Base-by-base conservation (phyloP, 2,113 vertebrate genomes). In the Nanorana parkeri region DNA sequence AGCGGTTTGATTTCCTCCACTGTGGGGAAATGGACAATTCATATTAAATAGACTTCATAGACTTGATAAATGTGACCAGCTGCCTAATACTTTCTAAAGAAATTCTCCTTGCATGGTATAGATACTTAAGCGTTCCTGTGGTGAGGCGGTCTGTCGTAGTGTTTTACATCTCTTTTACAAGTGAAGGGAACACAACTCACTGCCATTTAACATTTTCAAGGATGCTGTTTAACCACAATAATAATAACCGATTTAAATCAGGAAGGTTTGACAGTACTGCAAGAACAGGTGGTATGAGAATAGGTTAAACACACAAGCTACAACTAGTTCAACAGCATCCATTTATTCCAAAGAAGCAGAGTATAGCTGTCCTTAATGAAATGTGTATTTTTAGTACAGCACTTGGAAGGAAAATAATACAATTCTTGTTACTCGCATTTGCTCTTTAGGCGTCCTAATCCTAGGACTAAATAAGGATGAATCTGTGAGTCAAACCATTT, bases 241-340 rank as follows among this genome's bases (percentile, higher is more conserved):
- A 68, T 11, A 47, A 47, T 47, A 47, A 15, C 41, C 13, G 11
- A 11, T 13, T 47, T 47, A 5, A n/a, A 60, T 21, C 58, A 60
- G 58, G 58, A 60, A 60, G 20, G 23, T 60, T 10, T 47, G 41
- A 47, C 41, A 47, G 41, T 15, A 11, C 13, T 47, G 3, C 13
- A 47, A 47, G 41, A 47, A 47, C 41, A 47, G 3, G 3, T 47
- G 41, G 5, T 8, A 13, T 47, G 10, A 10, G 58, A 60, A 16
- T 4, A 71, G 16, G 61, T 64, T 28, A 64, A 64, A 64, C 23
- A 64, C 6, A 3, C 51, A 19, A 26, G 17, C 47, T 54, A 54
- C 47, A 72, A 72, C 69, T 24, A 72, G 69, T 72, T 72, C 17
- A n/a, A 24, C 69, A 55, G 56, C 51, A 55, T 72, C 17, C 26